phyloP scores from a whole-genome alignment of 2,113 vertebrate species.

The Chamaea fasciata region DNA sequence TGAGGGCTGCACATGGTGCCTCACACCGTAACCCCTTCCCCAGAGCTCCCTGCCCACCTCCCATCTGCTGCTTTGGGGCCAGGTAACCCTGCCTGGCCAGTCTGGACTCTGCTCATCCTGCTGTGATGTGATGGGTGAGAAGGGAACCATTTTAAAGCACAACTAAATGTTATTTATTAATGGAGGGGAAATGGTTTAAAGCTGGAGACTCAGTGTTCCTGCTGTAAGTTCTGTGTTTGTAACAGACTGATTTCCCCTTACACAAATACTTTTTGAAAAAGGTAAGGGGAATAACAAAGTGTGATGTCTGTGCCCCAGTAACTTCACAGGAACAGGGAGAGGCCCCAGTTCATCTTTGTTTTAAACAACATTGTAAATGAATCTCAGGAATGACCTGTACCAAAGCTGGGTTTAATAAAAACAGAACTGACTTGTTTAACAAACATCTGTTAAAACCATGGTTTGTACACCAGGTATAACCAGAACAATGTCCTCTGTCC shows the following conservation, averaged over 20 bases:
- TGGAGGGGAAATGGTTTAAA: not conserved
- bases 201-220: not conserved
- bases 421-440: slow-evolving; percentile 42
- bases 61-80: not conserved
- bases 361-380: not conserved
- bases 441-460: not conserved
- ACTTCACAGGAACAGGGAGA: not conserved
- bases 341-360: not conserved
- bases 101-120: accelerated
- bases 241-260: not conserved
- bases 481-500: not conserved
- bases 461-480: not conserved
- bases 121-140: not conserved
- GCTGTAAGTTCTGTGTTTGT: not conserved
- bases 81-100: not conserved
- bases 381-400: slow-evolving; percentile 37
- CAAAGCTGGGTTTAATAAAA: slow-evolving; percentile 49
- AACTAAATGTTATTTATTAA: not conserved
- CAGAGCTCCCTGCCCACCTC: not conserved
- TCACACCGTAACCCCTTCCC: not conserved
- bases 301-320: not conserved
- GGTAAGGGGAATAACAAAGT: not conserved
- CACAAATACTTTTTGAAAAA: not conserved
- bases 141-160: not conserved
- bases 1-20: not conserved